Evolutionary conservation across 2,888 invertebrate genomes (phyloP).

Genomic region (Zygothrica quintamaculata): DNA sequence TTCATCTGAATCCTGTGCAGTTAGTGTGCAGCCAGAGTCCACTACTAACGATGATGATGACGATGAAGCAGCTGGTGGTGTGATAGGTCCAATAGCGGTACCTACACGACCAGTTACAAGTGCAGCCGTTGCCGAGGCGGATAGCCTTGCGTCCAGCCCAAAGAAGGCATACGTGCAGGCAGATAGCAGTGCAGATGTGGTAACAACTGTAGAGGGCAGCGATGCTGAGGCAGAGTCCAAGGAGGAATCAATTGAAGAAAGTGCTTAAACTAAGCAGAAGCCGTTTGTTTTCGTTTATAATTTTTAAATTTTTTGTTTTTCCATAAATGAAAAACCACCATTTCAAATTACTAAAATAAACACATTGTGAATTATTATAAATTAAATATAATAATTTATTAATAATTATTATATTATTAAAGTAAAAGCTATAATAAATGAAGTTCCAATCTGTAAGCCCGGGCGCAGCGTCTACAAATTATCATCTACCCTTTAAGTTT

Average conservation of each 20-base stretch:
- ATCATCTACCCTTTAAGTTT: conserved; percentile 25
- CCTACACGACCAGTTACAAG: conserved; percentile 20
- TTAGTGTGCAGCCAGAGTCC: conserved; percentile 64
- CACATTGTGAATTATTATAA: conserved; percentile 72
- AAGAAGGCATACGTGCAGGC: conserved; percentile 76
- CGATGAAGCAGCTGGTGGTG: conserved; percentile 47
- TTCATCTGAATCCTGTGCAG: conserved; percentile 56
- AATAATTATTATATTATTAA: conserved; percentile 75
- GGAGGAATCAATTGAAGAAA: conserved; percentile 41
- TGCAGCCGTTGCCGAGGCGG: conserved; percentile 77
- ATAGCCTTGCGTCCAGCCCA: conserved; percentile 80
- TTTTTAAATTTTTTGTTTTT: conserved; percentile 53
- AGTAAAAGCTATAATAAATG: conserved; percentile 74
- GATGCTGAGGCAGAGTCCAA: conserved; percentile 61
- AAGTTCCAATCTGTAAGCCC: conserved; percentile 71
- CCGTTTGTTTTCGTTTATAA: conserved; percentile 38
- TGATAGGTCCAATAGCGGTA: background rate
- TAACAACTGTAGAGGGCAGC: conserved; percentile 15
- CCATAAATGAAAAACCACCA: conserved; percentile 32
- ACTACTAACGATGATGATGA: conserved; percentile 77
- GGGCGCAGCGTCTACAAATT: conserved; percentile 54
- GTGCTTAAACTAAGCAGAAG: conserved; percentile 61
- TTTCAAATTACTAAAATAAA: conserved; percentile 59
- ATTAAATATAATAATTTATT: conserved; percentile 80
- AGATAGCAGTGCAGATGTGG: conserved; percentile 64